A percentile compares a stretch with the other conserved stretches of the same genome.
Evolutionary conservation across 2,888 invertebrate genomes (phyloP).

Genomic region (Allolobophora icterica): DNA sequence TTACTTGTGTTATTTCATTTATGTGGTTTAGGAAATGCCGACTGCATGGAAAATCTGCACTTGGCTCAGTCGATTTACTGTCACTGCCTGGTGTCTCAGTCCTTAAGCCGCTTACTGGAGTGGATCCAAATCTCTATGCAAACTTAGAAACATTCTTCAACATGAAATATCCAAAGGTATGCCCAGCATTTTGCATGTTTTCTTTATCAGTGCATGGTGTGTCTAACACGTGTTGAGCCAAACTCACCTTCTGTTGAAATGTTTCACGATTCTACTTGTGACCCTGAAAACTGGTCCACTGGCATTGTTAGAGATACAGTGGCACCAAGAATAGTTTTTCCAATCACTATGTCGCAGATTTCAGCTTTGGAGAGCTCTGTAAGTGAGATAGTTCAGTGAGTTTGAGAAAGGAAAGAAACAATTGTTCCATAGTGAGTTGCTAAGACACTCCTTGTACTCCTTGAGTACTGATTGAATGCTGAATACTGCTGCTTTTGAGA

Average conservation of each 20-base stretch:
- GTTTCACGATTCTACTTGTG: neutral
- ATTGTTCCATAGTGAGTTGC: too few species aligned
- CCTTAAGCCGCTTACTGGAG: slow-evolving; percentile 90
- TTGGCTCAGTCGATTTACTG: neutral
- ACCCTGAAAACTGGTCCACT: too few species aligned
- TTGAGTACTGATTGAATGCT: too few species aligned
- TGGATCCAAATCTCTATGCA: slow-evolving; percentile 85
- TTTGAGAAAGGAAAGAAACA: too few species aligned
- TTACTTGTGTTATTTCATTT: neutral
- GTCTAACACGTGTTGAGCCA: neutral
- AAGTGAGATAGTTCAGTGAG: too few species aligned
- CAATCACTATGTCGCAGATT: too few species aligned
- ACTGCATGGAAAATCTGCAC: neutral
- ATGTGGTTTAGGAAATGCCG: neutral
- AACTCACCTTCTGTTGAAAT: neutral
- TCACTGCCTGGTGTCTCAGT: slow-evolving; percentile 82
- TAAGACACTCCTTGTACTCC: too few species aligned
- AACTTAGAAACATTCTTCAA: slow-evolving; percentile 95
- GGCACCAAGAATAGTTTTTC: too few species aligned
- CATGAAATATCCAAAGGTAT: slow-evolving; percentile 78
- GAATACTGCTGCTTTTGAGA: too few species aligned
- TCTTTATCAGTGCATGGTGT: neutral
- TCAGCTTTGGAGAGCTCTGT: too few species aligned
- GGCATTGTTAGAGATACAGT: too few species aligned
- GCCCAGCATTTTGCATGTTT: neutral